A percentile compares a stretch with the other conserved stretches of the same genome.
These are phyloP conservation scores for Deroplatys truncata DNA, from an alignment of 2,888 invertebrate species.

Conservation along the genomic window DNA sequence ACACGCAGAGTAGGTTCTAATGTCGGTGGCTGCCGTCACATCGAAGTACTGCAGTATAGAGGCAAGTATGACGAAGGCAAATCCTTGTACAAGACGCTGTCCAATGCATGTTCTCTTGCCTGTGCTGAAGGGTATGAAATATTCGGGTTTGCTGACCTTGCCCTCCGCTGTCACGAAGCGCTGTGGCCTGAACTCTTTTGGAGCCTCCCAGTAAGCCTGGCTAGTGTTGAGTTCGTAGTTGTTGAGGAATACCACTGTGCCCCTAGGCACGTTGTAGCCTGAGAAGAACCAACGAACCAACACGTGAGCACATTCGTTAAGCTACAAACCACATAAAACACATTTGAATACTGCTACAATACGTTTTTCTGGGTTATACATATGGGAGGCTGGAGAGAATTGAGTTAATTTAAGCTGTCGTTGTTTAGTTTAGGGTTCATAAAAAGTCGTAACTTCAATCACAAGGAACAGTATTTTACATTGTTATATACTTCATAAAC, in stretches of 20 bases:
- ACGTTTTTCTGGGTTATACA: too few species aligned
- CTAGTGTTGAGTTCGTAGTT: conserved; percentile 77
- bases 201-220: conserved; percentile 66
- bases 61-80: conserved; percentile 68
- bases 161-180: conserved; percentile 61
- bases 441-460: too few species aligned
- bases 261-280: conserved; percentile 69
- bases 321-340: conserved; percentile 2
- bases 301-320: too few species aligned
- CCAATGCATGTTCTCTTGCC: conserved; percentile 85
- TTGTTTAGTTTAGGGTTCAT: too few species aligned
- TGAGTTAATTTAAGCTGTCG: too few species aligned
- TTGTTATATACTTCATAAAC: too few species aligned
- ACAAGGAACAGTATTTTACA: too few species aligned
- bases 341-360: not conserved
- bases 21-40: conserved; percentile 48
- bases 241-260: conserved; percentile 78
- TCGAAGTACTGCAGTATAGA: conserved; percentile 69
- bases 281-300: not conserved
- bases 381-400: too few species aligned
- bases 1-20: conserved; percentile 60
- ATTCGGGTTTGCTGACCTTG: conserved; percentile 55
- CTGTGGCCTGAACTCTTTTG: conserved; percentile 68
- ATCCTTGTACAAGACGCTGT: conserved; percentile 69
- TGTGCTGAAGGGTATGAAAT: conserved; percentile 81